A percentile compares a stretch with the other conserved stretches of the same genome.
Conservation (phyloP, 2,888 invertebrate species). For the Stomorhina lunata region DNA sequence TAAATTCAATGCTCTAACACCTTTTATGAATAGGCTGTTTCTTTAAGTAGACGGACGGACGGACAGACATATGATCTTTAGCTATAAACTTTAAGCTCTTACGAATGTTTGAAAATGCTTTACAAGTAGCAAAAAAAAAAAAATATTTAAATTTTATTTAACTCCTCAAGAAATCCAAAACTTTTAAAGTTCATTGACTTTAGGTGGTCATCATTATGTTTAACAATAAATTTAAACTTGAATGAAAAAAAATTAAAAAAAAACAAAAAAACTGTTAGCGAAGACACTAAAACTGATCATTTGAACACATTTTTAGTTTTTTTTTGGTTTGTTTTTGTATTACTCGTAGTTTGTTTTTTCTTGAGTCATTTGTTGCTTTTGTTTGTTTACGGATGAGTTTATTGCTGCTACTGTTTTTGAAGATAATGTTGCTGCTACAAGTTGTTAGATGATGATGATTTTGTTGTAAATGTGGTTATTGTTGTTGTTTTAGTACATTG, state of each 20-base stretch:
- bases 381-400: slow-evolving; percentile 48
- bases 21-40: not conserved
- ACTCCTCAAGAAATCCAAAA: not conserved
- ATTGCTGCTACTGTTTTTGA: slow-evolving; percentile 44
- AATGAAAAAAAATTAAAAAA: slow-evolving; percentile 11
- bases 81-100: too few relatives aligned
- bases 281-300: not conserved
- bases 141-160: not conserved
- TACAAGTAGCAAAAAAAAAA: not conserved
- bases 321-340: not conserved
- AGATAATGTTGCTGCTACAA: not conserved
- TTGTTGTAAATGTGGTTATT: not conserved
- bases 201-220: slow-evolving; percentile 21
- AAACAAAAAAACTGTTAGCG: slow-evolving; percentile 23
- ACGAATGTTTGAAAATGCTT: too few relatives aligned
- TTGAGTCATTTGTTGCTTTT: not conserved
- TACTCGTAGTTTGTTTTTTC: not conserved
- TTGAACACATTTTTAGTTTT: slow-evolving; percentile 10
- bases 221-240: slow-evolving; percentile 33
- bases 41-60: not conserved
- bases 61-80: not conserved
- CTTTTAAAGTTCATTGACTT: slow-evolving; percentile 46
- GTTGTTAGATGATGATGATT: not conserved
- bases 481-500: slow-evolving; percentile 9
- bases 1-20: slow-evolving; percentile 1